Evolutionary conservation across 2,797 vertebrate genomes (phyloP).

Genomic region (Dryobates pubescens): DNA sequence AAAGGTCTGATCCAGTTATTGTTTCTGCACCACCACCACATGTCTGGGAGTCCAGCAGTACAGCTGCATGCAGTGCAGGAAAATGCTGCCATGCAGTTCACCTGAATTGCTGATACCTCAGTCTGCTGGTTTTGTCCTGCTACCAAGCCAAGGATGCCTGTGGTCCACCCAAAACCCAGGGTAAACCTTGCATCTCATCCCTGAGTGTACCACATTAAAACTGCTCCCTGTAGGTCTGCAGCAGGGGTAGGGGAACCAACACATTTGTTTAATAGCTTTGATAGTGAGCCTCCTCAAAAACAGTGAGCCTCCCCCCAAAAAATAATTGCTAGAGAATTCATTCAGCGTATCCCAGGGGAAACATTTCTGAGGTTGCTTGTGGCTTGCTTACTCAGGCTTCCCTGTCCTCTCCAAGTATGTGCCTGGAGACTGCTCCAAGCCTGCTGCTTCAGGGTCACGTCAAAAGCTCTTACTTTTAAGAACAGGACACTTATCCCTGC

Average conservation of each 20-base stretch:
- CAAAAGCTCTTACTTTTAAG: not conserved
- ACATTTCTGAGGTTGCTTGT: accelerated
- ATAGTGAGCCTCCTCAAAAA: not conserved
- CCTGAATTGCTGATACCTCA: not conserved
- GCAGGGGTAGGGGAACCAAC: not conserved
- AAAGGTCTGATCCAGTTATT: not conserved
- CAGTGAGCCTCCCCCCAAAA: too few relatives aligned
- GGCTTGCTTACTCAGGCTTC: not conserved
- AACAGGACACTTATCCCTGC: not conserved
- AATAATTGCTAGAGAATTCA: not conserved
- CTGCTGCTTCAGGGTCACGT: not conserved
- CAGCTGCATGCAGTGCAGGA: not conserved
- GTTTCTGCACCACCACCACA: not conserved
- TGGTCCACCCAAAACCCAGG: not conserved
- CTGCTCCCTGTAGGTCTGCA: not conserved
- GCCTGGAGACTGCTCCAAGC: not conserved
- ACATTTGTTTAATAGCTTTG: not conserved
- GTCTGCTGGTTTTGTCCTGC: not conserved
- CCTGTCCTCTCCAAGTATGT: not conserved
- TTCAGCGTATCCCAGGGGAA: not conserved
- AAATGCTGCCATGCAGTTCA: not conserved
- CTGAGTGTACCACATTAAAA: not conserved
- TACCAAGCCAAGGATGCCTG: not conserved
- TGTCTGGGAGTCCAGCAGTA: not conserved
- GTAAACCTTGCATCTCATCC: not conserved